Percentiles rank a stretch among this genome's conserved stretches.
These are phyloP conservation scores for Drosophila obscura DNA, from an alignment of 1,140 invertebrate species.

Conservation along the genomic window DNA sequence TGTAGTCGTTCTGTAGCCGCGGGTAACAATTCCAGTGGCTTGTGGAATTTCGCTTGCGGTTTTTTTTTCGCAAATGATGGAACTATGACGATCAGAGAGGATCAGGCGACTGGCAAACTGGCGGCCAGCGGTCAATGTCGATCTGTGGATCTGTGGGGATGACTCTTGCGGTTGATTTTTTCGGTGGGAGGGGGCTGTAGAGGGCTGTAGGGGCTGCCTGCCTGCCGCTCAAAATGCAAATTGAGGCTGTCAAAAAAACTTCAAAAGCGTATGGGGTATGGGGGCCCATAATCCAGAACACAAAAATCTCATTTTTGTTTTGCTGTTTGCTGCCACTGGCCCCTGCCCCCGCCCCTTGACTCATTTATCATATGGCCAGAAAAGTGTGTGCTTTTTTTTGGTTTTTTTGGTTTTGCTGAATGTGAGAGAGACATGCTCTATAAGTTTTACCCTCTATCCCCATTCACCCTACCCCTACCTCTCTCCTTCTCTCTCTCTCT, in stretches of 20 bases:
- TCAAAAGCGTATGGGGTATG: slow-evolving; percentile 37
- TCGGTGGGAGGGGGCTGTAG: background rate
- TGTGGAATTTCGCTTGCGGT: too few relatives aligned
- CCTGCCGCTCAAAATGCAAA: slow-evolving; percentile 61
- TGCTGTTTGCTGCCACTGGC: slow-evolving; percentile 14
- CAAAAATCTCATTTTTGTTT: slow-evolving; percentile 52
- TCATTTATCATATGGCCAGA: slow-evolving; percentile 73
- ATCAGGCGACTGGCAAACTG: too few relatives aligned
- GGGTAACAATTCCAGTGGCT: too few relatives aligned
- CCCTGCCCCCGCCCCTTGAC: slow-evolving; percentile 16
- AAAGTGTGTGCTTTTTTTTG: slow-evolving; percentile 46
- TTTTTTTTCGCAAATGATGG: too few relatives aligned
- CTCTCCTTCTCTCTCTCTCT: slow-evolving; percentile 30
- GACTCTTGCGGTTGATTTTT: slow-evolving; percentile 3
- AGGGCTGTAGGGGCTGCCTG: background rate
- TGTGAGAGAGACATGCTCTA: slow-evolving; percentile 47
- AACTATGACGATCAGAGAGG: too few relatives aligned
- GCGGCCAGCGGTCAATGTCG: too few relatives aligned
- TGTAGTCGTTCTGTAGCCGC: too few relatives aligned
- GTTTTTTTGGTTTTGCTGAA: slow-evolving; percentile 1
- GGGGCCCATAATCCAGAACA: slow-evolving; percentile 45
- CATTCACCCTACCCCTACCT: slow-evolving; percentile 18
- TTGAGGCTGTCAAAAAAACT: slow-evolving; percentile 53
- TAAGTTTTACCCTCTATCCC: slow-evolving; percentile 63
- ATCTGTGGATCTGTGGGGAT: too few relatives aligned